These are phyloP conservation scores for Porphyrio hochstetteri DNA, from an alignment of 2,113 vertebrate species.

Conservation along the genomic window DNA sequence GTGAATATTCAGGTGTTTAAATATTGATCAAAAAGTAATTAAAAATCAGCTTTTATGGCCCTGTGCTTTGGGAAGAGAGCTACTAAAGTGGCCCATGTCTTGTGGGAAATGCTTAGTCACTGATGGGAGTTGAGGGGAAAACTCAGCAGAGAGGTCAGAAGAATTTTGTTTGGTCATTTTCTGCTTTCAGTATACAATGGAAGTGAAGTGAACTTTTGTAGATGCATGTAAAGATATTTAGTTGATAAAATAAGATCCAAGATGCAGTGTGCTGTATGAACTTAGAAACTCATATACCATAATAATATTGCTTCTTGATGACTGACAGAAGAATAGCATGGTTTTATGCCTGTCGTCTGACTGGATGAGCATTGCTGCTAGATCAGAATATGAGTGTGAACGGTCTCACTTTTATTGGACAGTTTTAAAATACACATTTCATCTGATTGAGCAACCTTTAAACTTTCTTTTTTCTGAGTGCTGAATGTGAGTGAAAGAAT, in stretches of 20 bases:
- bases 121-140: not conserved
- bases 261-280: not conserved
- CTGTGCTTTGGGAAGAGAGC: not conserved
- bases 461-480: not conserved
- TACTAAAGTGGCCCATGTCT: not conserved
- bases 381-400: not conserved
- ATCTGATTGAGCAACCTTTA: not conserved
- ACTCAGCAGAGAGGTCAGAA: not conserved
- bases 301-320: not conserved
- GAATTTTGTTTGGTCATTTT: not conserved
- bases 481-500: not conserved
- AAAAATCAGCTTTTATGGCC: not conserved
- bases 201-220: not conserved
- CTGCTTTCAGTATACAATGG: not conserved
- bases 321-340: not conserved
- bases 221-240: not conserved
- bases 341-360: not conserved
- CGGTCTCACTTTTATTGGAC: not conserved
- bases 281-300: not conserved
- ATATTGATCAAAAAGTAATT: not conserved
- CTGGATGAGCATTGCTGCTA: not conserved
- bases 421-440: not conserved
- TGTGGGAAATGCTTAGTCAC: not conserved
- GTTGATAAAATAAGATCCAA: not conserved
- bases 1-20: not conserved